Percentiles rank a stretch among this genome's conserved stretches.
phyloP scores from a whole-genome alignment of 2,797 vertebrate genomes.

The Lindbergichthys nudifrons region DNA sequence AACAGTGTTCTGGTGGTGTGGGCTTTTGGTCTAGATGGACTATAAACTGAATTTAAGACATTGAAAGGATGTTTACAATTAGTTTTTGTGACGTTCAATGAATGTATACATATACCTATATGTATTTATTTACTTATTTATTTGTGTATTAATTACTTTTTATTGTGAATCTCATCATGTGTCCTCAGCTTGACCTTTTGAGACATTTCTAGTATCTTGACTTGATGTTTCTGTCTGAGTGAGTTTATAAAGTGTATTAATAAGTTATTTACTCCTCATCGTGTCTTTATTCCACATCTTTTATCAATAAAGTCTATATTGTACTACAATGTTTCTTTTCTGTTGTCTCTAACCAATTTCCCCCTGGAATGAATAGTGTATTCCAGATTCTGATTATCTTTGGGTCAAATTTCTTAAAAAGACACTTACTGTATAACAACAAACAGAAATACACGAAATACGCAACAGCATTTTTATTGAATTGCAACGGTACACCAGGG shows the following conservation, averaged over 20 bases:
- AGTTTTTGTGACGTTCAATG: background rate
- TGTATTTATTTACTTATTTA: background rate
- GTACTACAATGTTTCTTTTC: background rate
- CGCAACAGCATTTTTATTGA: background rate
- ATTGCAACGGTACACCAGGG: background rate
- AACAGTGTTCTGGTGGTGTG: background rate
- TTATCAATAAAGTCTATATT: slow-evolving; percentile 22
- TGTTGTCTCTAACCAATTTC: background rate
- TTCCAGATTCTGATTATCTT: background rate
- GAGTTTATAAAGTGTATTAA: slow-evolving; percentile 2
- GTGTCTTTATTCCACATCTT: background rate
- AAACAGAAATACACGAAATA: background rate
- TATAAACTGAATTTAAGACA: background rate
- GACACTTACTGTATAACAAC: background rate
- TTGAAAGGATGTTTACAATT: background rate
- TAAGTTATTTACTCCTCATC: background rate
- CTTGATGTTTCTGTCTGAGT: slow-evolving; percentile 10
- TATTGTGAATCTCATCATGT: background rate
- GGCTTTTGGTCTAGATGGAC: background rate
- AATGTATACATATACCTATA: background rate
- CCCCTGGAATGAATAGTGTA: no score
- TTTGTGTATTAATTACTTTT: background rate
- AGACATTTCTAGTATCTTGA: background rate
- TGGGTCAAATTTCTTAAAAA: background rate
- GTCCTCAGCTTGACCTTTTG: background rate